phyloP scores from a whole-genome alignment of 2,888 invertebrate genomes.

The Rapana venosa region DNA sequence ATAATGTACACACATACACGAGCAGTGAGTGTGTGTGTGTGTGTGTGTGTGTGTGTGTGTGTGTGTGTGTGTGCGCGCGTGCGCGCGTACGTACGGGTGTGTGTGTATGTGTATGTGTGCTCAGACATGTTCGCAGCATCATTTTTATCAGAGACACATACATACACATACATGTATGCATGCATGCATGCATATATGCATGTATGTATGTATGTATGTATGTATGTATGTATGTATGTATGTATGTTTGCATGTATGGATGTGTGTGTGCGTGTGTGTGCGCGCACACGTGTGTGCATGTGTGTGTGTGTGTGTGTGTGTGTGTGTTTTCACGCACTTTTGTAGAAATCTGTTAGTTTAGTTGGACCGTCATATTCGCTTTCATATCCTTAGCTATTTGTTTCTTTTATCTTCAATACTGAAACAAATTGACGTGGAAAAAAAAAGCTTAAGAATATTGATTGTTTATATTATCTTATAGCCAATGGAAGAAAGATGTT shows the following conservation, averaged over 20 bases:
- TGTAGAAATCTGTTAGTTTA: no score
- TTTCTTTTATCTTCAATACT: no score
- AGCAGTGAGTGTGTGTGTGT: background rate
- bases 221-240: slow-evolving; percentile 17
- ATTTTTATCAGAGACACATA: background rate
- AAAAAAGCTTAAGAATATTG: no score
- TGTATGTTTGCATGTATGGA: slow-evolving; percentile 3
- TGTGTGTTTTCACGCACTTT: background rate
- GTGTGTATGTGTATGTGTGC: background rate
- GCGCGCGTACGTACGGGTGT: background rate
- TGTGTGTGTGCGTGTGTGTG: background rate
- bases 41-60: background rate
- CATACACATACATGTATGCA: background rate
- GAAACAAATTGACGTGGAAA: no score
- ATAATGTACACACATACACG: no score
- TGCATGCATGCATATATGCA: background rate
- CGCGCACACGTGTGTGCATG: background rate
- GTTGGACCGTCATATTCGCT: no score
- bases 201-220: slow-evolving; percentile 10
- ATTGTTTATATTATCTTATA: no score
- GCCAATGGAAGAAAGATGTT: no score
- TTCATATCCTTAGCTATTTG: no score
- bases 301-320: slow-evolving; percentile 7
- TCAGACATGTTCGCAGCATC: background rate
- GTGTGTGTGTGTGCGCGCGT: background rate